Evolutionary conservation across 23 tunicate species (phyloP).

Genomic region (Ascidia mentula): DNA sequence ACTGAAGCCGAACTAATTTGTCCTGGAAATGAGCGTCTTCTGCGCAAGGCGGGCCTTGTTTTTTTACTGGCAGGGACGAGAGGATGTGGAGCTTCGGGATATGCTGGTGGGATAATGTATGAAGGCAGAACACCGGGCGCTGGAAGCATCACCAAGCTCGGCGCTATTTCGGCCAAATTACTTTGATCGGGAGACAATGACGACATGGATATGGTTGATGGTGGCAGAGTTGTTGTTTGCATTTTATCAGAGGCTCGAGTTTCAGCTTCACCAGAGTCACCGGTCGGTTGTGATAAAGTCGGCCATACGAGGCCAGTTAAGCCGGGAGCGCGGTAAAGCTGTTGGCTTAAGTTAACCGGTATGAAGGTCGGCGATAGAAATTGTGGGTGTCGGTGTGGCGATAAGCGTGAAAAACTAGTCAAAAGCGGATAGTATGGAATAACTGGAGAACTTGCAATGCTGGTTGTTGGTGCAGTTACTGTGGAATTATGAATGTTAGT

Average conservation of each 20-base stretch:
- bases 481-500: background rate
- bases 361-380: constrained; percentile 28
- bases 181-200: background rate
- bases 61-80: constrained; percentile 13
- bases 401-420: constrained; percentile 19
- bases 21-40: constrained; percentile 54
- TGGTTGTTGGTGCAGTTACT: background rate
- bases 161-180: background rate
- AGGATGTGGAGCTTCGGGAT: constrained; percentile 16
- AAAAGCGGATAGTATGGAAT: constrained; percentile 35
- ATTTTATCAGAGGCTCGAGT: background rate
- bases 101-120: background rate
- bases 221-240: background rate
- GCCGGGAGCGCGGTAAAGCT: constrained; percentile 3
- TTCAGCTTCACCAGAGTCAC: background rate
- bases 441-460: background rate
- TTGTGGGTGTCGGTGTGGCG: constrained; percentile 33
- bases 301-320: constrained; percentile 21
- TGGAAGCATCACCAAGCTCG: background rate
- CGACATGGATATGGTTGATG: background rate
- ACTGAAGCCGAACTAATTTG: constrained; percentile 23
- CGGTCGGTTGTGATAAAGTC: background rate
- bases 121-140: background rate
- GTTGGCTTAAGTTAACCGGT: constrained; percentile 21
- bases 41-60: background rate